A percentile compares a stretch with the other conserved stretches of the same genome.
Evolutionary conservation across 2,113 vertebrate genomes (phyloP).

Genomic region (Mastomys natalensis): DNA sequence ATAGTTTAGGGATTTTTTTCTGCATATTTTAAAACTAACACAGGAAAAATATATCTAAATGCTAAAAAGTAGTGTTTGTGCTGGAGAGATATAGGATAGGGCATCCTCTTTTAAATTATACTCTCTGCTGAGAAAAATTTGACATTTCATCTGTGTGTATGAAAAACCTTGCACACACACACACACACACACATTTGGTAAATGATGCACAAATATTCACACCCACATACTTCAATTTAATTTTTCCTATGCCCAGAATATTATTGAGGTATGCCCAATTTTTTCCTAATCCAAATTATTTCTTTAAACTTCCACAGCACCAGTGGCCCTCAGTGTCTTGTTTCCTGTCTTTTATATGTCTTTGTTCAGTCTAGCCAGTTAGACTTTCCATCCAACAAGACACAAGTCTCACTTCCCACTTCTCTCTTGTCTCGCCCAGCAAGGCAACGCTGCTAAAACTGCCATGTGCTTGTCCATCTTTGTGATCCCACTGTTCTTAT

Average conservation of each 20-base stretch:
- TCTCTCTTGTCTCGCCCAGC: background rate
- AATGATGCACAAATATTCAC: background rate
- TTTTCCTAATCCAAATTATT: background rate
- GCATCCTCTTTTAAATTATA: background rate
- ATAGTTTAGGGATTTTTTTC: background rate
- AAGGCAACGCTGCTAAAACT: background rate
- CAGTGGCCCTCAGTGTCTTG: background rate
- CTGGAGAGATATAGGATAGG: fast-evolving
- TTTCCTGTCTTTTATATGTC: background rate
- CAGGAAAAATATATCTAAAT: background rate
- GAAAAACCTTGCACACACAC: background rate
- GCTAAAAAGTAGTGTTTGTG: background rate
- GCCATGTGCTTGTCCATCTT: background rate
- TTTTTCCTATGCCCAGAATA: background rate
- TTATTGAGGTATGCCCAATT: background rate
- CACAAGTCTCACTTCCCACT: background rate
- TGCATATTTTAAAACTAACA: slow-evolving; percentile 10
- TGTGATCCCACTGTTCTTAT: background rate
- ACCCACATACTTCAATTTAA: background rate
- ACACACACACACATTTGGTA: background rate
- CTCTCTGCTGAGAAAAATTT: background rate
- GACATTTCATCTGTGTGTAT: background rate
- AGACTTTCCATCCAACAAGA: background rate
- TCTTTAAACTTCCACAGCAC: background rate
- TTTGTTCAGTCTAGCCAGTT: background rate